A percentile compares a stretch with the other conserved stretches of the same genome.
Conservation (phyloP, 2,888 invertebrate genomes). For the Drosophila conformis region DNA sequence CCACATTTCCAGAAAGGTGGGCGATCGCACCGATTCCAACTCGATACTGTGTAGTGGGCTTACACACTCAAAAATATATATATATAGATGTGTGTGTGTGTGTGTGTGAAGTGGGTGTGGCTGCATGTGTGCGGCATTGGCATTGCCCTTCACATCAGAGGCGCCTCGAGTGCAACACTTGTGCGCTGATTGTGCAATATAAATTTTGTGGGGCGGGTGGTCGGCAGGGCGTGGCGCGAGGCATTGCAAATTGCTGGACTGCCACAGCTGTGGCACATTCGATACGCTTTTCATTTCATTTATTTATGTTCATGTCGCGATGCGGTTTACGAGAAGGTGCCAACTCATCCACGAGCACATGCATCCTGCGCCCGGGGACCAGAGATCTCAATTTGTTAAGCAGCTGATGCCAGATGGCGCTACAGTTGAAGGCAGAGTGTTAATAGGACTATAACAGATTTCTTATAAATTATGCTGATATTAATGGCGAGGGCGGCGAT, state of each 20-base stretch:
- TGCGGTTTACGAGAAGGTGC: constrained; percentile 72
- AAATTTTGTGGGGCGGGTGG: constrained; percentile 26
- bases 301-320: constrained; percentile 74
- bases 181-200: constrained; percentile 76
- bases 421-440: constrained; percentile 31
- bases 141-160: constrained; percentile 53
- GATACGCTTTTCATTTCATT: constrained; percentile 76
- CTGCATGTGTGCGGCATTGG: constrained; percentile 36
- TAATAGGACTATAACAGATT: constrained; percentile 77
- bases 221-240: constrained; percentile 42
- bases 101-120: constrained; percentile 72
- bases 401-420: constrained; percentile 75
- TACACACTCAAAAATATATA: neutral
- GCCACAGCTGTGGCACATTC: constrained; percentile 73
- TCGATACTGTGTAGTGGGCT: constrained; percentile 40
- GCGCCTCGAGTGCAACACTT: constrained; percentile 70
- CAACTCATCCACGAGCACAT: constrained; percentile 56
- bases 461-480: constrained; percentile 69
- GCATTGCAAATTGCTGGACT: constrained; percentile 70
- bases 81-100: neutral
- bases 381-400: constrained; percentile 75
- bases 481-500: constrained; percentile 40
- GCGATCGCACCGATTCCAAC: constrained; percentile 59
- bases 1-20: constrained; percentile 74
- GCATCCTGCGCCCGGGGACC: constrained; percentile 9